Percentiles rank a stretch among this genome's conserved stretches.
These are phyloP conservation scores for Pantala flavescens DNA, from an alignment of 1,140 invertebrate genomes.

Conservation along the genomic window DNA sequence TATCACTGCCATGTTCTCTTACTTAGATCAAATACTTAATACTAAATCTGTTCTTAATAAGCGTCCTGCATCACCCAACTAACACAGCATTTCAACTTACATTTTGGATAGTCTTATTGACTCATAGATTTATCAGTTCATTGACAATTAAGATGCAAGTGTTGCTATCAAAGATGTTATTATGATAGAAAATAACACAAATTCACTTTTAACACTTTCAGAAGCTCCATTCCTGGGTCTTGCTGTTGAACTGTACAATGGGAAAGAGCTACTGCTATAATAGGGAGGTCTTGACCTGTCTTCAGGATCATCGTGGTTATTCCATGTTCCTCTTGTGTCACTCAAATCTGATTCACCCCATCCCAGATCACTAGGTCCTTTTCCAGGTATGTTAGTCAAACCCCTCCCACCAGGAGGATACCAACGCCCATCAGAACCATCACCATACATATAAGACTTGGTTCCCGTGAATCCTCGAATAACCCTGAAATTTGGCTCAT, in stretches of 20 bases:
- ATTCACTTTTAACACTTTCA: background rate
- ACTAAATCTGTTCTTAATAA: no score
- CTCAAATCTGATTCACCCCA: background rate
- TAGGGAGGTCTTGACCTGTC: background rate
- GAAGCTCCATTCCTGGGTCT: background rate
- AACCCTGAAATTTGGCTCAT: constrained; percentile 48
- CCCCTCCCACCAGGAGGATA: background rate
- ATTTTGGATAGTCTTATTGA: no score
- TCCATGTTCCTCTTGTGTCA: background rate
- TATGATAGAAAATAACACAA: background rate
- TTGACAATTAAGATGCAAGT: background rate
- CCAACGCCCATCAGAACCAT: constrained; percentile 15
- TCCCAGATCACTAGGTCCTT: background rate
- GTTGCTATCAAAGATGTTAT: background rate
- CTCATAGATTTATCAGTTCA: no score
- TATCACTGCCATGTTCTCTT: no score
- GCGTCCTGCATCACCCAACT: no score
- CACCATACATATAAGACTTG: constrained; percentile 51
- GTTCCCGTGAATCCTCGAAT: constrained; percentile 41
- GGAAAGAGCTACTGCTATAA: background rate
- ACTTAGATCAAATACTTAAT: no score
- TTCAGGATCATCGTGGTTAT: background rate
- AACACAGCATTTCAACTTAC: no score
- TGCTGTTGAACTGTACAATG: background rate
- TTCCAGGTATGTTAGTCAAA: background rate